phyloP scores from a whole-genome alignment of 2,888 invertebrate genomes.

The Heliconius aoede region DNA sequence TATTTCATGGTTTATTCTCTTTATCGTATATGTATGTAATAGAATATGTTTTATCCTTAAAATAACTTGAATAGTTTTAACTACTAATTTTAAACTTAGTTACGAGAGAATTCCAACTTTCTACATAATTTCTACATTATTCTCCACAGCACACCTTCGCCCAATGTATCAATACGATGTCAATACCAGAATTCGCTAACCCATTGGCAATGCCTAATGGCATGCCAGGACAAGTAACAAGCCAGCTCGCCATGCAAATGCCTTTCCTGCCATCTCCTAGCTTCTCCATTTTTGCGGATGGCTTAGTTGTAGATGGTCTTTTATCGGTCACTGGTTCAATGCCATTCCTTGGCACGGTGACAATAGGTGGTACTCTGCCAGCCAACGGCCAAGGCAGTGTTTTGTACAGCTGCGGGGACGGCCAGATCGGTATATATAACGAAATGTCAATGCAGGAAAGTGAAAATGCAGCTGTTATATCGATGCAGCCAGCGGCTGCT shows the following conservation, averaged over 20 bases:
- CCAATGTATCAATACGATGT: conserved; percentile 40
- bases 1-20: too few species aligned
- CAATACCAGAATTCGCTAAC: conserved; percentile 22
- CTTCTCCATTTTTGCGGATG: conserved; percentile 52
- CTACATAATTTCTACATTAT: too few species aligned
- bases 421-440: conserved; percentile 41
- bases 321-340: conserved; percentile 55
- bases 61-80: not conserved
- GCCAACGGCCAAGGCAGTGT: conserved; percentile 52
- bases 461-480: not conserved
- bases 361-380: conserved; percentile 56
- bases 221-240: conserved; percentile 32
- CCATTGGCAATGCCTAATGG: not conserved
- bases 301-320: conserved; percentile 55
- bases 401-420: conserved; percentile 45
- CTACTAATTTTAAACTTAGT: not conserved
- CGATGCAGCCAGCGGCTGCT: not conserved
- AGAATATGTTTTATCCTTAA: not conserved
- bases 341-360: conserved; percentile 58
- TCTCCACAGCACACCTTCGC: conserved; percentile 40
- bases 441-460: conserved; percentile 36
- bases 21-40: too few species aligned
- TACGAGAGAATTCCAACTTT: not conserved
- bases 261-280: conserved; percentile 46
- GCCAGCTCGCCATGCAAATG: conserved; percentile 38